These are phyloP conservation scores for Celastrina argiolus DNA, from an alignment of 2,888 invertebrate genomes.

Conservation along the genomic window DNA sequence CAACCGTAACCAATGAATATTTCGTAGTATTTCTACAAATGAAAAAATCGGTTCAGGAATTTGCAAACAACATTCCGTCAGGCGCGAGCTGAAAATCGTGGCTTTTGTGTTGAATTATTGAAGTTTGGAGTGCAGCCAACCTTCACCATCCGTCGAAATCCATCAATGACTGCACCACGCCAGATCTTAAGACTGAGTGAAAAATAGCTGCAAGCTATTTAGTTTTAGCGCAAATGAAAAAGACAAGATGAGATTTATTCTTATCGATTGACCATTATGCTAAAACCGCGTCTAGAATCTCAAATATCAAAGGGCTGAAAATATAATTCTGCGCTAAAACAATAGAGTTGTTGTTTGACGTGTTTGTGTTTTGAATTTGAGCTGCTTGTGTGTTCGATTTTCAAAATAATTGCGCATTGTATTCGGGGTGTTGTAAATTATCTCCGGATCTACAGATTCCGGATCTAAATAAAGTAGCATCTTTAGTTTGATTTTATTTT, in stretches of 20 bases:
- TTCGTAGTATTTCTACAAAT: background rate
- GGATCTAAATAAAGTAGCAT: no score
- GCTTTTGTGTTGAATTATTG: slow-evolving; percentile 11
- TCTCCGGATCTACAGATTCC: no score
- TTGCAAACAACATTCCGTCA: background rate
- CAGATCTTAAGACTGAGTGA: slow-evolving; percentile 8
- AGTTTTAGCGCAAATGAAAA: slow-evolving; percentile 3
- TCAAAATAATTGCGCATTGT: no score
- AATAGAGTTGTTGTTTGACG: no score
- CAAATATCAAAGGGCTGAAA: no score
- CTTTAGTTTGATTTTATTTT: no score
- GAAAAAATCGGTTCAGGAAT: background rate
- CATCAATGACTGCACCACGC: slow-evolving; percentile 12
- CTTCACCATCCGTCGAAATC: background rate
- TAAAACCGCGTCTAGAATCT: no score
- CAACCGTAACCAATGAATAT: background rate
- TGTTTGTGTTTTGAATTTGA: no score
- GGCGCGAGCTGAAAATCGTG: background rate
- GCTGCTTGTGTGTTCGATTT: no score
- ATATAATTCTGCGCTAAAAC: no score
- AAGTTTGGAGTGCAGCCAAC: slow-evolving; percentile 5
- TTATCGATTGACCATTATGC: background rate
- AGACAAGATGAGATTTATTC: background rate
- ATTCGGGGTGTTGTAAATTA: no score
- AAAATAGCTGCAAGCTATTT: slow-evolving; percentile 2